phyloP scores from a whole-genome alignment of 1,140 invertebrate species.

The Drosophila eugracilis region DNA sequence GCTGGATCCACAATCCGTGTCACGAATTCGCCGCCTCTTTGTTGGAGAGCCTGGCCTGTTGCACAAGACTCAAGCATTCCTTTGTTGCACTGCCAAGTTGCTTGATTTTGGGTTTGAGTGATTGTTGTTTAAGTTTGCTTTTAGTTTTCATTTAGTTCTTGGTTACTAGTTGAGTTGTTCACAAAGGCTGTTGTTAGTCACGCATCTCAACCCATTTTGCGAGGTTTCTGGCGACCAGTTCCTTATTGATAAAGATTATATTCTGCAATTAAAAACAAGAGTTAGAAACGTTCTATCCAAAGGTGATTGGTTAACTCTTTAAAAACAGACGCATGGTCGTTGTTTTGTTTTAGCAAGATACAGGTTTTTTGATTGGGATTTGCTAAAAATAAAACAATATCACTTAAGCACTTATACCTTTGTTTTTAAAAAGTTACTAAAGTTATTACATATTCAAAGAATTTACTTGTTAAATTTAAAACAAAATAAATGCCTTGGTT shows the following conservation, averaged over 20 bases:
- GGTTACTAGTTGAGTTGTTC: constrained; percentile 57
- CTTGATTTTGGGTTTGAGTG: constrained; percentile 21
- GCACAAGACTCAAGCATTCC: constrained; percentile 26
- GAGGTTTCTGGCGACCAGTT: constrained; percentile 88
- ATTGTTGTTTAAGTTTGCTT: constrained; percentile 30
- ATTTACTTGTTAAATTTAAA: neutral
- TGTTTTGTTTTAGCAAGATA: no score
- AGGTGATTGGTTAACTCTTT: constrained; percentile 9
- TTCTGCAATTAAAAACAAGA: constrained; percentile 85
- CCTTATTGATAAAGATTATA: constrained; percentile 89
- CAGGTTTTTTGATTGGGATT: neutral
- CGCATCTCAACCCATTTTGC: constrained; percentile 87
- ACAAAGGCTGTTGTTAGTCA: constrained; percentile 76
- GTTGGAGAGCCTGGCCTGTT: constrained; percentile 2
- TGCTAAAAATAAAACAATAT: neutral
- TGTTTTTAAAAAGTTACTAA: neutral
- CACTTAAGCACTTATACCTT: neutral
- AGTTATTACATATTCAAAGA: neutral
- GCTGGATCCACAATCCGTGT: constrained; percentile 3
- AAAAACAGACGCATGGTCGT: neutral
- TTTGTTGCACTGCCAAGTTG: constrained; percentile 18
- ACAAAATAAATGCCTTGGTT: neutral
- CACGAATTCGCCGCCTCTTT: neutral
- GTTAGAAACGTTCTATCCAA: constrained; percentile 13
- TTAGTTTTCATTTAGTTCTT: constrained; percentile 30